These are phyloP conservation scores for Stenodera caucasica DNA, from an alignment of 2,888 invertebrate genomes.

Conservation along the genomic window DNA sequence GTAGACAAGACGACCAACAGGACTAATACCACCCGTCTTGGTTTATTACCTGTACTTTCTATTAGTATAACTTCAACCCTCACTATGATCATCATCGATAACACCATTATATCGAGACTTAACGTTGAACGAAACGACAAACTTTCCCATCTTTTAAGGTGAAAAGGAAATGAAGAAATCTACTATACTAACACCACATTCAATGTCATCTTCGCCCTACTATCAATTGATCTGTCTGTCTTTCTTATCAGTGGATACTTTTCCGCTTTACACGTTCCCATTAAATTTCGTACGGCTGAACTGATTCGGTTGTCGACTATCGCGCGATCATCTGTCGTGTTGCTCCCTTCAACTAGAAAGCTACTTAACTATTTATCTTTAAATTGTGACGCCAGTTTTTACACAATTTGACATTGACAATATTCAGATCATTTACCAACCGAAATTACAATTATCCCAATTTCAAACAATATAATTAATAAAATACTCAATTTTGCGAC, in stretches of 20 bases:
- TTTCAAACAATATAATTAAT: conserved; percentile 1
- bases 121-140: conserved; percentile 28
- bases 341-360: conserved; percentile 31
- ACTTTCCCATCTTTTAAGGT: conserved; percentile 40
- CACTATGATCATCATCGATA: conserved; percentile 21
- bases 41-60: conserved; percentile 37
- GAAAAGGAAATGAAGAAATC: conserved; percentile 52
- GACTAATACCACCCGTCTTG: conserved; percentile 44
- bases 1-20: conserved; percentile 64
- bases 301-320: conserved; percentile 37
- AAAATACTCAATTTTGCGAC: too few relatives aligned
- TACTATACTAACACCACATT: conserved; percentile 47
- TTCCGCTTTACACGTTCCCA: conserved; percentile 54
- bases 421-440: conserved; percentile 43
- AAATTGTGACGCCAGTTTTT: conserved; percentile 44
- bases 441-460: conserved; percentile 13
- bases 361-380: conserved; percentile 41
- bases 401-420: conserved; percentile 39
- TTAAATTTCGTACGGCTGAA: conserved; percentile 50
- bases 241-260: conserved; percentile 54
- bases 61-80: conserved; percentile 18
- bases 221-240: conserved; percentile 56
- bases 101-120: conserved; percentile 27
- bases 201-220: conserved; percentile 52
- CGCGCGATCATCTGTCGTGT: conserved; percentile 47